Percentiles rank a stretch among this genome's conserved stretches.
These are phyloP conservation scores for Myotis planiceps DNA, from an alignment of 2,797 vertebrate genomes.

Conservation along the genomic window DNA sequence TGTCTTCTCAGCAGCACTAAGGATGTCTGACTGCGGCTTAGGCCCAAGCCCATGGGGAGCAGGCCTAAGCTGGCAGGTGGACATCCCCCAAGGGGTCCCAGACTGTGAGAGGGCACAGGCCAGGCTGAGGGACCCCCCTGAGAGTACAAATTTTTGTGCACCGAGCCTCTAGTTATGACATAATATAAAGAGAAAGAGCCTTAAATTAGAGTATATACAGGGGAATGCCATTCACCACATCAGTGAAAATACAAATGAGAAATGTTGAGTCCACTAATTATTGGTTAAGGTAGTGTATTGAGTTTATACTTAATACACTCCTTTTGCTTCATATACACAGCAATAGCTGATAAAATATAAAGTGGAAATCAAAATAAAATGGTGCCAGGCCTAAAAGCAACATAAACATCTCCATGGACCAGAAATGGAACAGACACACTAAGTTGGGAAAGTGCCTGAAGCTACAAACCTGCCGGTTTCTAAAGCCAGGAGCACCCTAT, in stretches of 20 bases:
- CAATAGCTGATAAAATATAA: not conserved
- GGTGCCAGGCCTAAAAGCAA: not conserved
- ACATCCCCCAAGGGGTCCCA: no score
- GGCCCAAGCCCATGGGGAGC: no score
- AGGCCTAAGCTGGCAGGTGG: no score
- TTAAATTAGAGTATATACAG: not conserved
- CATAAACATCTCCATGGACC: not conserved
- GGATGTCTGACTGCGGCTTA: no score
- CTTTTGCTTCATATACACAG: not conserved
- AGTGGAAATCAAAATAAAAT: not conserved
- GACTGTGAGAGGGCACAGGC: no score
- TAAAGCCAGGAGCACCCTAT: not conserved
- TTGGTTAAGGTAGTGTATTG: not conserved
- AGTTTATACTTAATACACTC: not conserved
- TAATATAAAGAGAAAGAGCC: not conserved
- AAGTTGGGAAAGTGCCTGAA: not conserved
- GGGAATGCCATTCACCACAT: not conserved
- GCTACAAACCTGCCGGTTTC: not conserved
- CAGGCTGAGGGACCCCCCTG: no score
- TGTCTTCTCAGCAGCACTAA: no score
- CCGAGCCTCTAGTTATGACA: not conserved
- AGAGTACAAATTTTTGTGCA: no score
- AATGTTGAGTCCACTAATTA: not conserved
- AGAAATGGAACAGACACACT: not conserved
- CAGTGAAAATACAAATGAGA: constrained; percentile 2